These are phyloP conservation scores for Paramormyrops hopkinsi DNA, from an alignment of 2,797 vertebrate species.

Conservation along the genomic window DNA sequence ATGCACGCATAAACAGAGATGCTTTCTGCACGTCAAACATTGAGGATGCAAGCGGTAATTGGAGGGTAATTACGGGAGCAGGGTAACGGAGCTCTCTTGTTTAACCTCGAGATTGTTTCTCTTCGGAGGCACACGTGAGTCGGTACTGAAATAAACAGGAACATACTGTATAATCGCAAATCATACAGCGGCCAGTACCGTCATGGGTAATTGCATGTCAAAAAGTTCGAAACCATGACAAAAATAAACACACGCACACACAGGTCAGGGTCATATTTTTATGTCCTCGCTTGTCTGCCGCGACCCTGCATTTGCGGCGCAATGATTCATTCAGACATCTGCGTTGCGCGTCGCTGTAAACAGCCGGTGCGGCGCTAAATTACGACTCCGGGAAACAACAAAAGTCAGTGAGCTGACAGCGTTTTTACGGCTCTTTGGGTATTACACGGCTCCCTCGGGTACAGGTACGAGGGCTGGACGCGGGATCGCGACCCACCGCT, in stretches of 20 bases:
- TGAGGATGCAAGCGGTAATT: background rate
- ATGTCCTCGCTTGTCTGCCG: background rate
- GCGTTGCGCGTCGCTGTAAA: background rate
- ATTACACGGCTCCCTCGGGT: background rate
- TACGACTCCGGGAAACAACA: background rate
- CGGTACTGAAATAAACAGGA: background rate
- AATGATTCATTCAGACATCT: constrained; percentile 3
- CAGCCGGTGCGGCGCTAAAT: background rate
- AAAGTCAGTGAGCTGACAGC: background rate
- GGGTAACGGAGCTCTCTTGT: background rate
- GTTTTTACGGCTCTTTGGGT: background rate
- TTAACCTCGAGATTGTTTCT: background rate
- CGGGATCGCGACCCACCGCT: background rate
- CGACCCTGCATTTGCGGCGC: background rate
- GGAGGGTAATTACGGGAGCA: background rate
- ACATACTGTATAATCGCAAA: background rate
- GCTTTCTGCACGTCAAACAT: background rate
- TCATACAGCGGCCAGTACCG: background rate
- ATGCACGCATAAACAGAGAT: background rate
- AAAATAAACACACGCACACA: background rate
- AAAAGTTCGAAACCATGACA: constrained; percentile 2
- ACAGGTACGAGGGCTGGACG: background rate
- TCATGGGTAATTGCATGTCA: constrained; percentile 8
- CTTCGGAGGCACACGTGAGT: background rate
- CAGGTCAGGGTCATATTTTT: background rate